Evolutionary conservation across 2,888 invertebrate species (phyloP).

Genomic region (Melangyna quadrimaculata): DNA sequence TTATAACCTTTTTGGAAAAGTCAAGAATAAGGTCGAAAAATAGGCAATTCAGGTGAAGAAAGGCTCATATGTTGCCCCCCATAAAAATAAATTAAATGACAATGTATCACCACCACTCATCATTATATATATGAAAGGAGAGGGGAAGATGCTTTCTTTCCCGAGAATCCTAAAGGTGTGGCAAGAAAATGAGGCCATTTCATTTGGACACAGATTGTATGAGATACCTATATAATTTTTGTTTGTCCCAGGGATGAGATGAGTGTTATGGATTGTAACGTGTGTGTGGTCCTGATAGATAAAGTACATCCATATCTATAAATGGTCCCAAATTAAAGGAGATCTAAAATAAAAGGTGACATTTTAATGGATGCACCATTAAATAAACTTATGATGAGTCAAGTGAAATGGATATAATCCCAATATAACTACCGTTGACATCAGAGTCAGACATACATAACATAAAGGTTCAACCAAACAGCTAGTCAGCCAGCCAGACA

Average conservation of each 20-base stretch:
- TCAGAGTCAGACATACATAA: not conserved
- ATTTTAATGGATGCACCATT: conserved; percentile 56
- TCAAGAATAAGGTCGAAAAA: conserved; percentile 23
- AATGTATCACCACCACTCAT: conserved; percentile 22
- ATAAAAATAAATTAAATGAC: conserved; percentile 58
- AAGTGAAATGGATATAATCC: conserved; percentile 36
- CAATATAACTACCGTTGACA: conserved; percentile 47
- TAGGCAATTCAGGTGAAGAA: conserved; percentile 42
- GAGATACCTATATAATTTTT: not conserved
- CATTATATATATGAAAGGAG: no score
- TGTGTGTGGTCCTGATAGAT: not conserved
- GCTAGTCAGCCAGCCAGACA: not conserved
- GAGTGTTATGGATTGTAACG: no score
- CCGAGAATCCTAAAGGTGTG: not conserved
- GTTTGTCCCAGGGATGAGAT: not conserved
- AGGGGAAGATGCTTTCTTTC: not conserved
- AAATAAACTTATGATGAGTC: conserved; percentile 27
- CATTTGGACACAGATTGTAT: conserved; percentile 28
- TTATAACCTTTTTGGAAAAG: conserved; percentile 6
- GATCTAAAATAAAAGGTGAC: conserved; percentile 45
- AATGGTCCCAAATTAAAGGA: not conserved
- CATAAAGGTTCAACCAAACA: no score
- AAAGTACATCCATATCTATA: not conserved
- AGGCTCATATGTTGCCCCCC: conserved; percentile 31
- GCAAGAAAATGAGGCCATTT: conserved; percentile 19